Evolutionary conservation across 2,888 invertebrate genomes (phyloP), one percentile per base, ranked within the genome.

Genomic region (Drymonia ruficornis): DNA sequence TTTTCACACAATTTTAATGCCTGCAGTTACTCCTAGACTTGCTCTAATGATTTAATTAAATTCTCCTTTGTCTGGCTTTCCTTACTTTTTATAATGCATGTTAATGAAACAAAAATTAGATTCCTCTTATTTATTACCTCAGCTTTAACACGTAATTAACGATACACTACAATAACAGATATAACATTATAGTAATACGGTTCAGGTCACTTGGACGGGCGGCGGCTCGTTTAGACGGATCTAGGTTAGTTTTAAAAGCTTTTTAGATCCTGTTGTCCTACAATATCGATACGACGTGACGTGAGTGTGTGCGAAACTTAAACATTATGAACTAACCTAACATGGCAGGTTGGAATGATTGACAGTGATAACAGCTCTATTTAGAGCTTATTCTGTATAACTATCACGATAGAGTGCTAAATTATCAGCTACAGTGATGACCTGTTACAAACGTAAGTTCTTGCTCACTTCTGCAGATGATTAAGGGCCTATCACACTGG

Each of bases 91-190:
- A 12, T 5, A 36, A n/a, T n/a, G 4, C 5, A n/a, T 36, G 11
- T 36, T 9, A 68, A 59, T 63, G 58, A 55, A 49, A 38, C 36
- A 40, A 11, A 15, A 49, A 50, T 68, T 80, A 42, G 84, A 88
- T 90, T 89, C 90, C 91, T 87, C 89, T 86, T 83, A 85, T 91
- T 90, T 90, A 91, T 90, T 91, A 89, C 85, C 87, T 81, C 79
- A 89, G 81, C 70, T 81, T 83, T 87, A 90, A 89, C 87, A 86
- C 59, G 67, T 72, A 77, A 76, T 76, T 77, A 80, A 85, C 80
- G 83, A 79, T 76, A 80, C 70, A 63, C 71, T 73, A 79, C 63
- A 68, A 34, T 69, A 71, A 65, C 64, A 78, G 77, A 81, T 72
- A 80, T 61, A 70, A 74, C 68, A 73, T 68, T 71, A 80, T 75